Conservation (phyloP, 2,888 invertebrate species). For the Phania funesta region DNA sequence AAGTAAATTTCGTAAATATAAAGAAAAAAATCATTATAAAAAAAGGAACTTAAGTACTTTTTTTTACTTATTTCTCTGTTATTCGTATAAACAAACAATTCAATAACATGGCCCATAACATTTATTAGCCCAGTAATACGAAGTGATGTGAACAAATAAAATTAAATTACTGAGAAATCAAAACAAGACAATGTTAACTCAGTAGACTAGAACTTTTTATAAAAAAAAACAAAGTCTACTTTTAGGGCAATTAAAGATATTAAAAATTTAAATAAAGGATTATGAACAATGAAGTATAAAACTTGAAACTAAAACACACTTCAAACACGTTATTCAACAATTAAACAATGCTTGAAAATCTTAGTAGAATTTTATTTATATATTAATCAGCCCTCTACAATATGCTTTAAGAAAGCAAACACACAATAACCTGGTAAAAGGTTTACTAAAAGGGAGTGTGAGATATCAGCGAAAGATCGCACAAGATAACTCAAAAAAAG, state of each 20-base stretch:
- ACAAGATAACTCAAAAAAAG: too few relatives aligned
- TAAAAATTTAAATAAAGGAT: background rate
- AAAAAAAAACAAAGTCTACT: background rate
- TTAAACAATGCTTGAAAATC: too few relatives aligned
- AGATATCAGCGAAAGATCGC: too few relatives aligned
- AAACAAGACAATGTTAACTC: constrained; percentile 13
- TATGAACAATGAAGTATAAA: too few relatives aligned
- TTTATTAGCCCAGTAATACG: constrained; percentile 50
- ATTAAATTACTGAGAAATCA: constrained; percentile 43
- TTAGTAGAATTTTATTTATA: too few relatives aligned
- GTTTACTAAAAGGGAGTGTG: too few relatives aligned
- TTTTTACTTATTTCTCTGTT: constrained; percentile 34
- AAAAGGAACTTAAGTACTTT: constrained; percentile 44
- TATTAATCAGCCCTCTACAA: background rate
- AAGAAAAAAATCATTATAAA: constrained; percentile 33
- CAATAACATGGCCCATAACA: constrained; percentile 60
- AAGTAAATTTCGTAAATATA: background rate
- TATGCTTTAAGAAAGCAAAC: constrained; percentile 21
- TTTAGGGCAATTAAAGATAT: background rate
- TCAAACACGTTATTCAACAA: too few relatives aligned
- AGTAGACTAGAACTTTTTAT: background rate
- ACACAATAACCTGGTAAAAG: background rate
- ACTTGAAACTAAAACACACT: too few relatives aligned
- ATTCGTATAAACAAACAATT: constrained; percentile 53
- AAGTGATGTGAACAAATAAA: constrained; percentile 12